Base-by-base conservation (phyloP, 2,888 invertebrate species). In the Pseudococcus viburni region DNA sequence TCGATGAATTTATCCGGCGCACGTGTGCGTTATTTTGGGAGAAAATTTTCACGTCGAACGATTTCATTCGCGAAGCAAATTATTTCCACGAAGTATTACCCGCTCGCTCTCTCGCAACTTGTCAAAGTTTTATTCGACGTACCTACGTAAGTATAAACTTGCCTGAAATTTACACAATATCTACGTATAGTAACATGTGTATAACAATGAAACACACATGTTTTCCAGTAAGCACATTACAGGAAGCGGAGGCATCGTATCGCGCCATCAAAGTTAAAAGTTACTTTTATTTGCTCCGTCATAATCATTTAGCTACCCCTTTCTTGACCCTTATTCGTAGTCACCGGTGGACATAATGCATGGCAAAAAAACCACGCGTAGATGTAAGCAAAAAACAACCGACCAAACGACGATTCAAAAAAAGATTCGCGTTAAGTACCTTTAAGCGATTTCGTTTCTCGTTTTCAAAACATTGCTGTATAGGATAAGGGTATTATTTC, bases 201-300 rank as follows among this genome's bases (percentile, higher is more conserved):
- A 33, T 73, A 33, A 73, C 73, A 73, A 73, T 73, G 73, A 73
- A 73, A 73, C 73, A 73, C 73, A 73, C 73, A 12, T 73, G 73
- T 73, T 68, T 33, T 33, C 15, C 73, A 39, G 5, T 73, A 12
- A 73, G 33, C 73, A 73, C 73, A 33, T 33, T 73, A 17, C 73
- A 73, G 22, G 64, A 64, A 64, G 22, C 64, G 15, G 22, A 22
- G 33, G 73, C 73, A 17, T 73, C 33, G 73, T 33, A 17, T 73
- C 33, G 73, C 73, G 42, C 42, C 42, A 33, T 73, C 12, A 73
- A 73, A 73, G 73, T 33, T 73, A 33, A 68, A 68, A 68, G 68
- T 26, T 73, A 73, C 17, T 73, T 73, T 73, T 73, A 73, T 73
- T 33, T 8, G 64, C 12, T 64, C 22, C 64, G 9, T 64, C 22